These are phyloP conservation scores for Pangasius macronema DNA, from an alignment of 2,797 vertebrate genomes.

Conservation along the genomic window DNA sequence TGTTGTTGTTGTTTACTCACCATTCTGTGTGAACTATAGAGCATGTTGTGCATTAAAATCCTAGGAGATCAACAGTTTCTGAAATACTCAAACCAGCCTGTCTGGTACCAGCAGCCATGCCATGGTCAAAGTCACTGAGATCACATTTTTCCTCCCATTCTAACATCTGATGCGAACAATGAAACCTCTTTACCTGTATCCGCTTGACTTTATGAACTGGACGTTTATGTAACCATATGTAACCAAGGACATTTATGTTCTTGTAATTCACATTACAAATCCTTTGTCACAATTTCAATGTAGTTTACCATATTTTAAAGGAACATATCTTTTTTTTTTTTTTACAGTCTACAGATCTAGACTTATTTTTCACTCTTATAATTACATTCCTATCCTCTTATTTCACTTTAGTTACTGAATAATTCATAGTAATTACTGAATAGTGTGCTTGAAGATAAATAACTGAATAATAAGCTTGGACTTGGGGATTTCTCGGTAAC, in stretches of 20 bases:
- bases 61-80: not conserved
- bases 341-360: not conserved
- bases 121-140: not conserved
- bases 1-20: not conserved
- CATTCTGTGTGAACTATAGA: not conserved
- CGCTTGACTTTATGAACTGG: not conserved
- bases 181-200: not conserved
- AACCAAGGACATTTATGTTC: not conserved
- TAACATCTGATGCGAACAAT: not conserved
- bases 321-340: not conserved
- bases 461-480: not conserved
- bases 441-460: not conserved
- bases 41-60: not conserved
- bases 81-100: not conserved
- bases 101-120: not conserved
- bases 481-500: not conserved
- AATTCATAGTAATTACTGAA: not conserved
- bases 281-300: not conserved
- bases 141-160: not conserved
- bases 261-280: not conserved
- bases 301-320: not conserved
- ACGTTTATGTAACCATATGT: not conserved
- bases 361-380: not conserved
- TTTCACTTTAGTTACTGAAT: not conserved
- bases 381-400: not conserved